A percentile compares a stretch with the other conserved stretches of the same genome.
These are phyloP conservation scores for Umimayanthus kanabou DNA, from an alignment of 92 coral and sea anemone genomes.

Conservation along the genomic window DNA sequence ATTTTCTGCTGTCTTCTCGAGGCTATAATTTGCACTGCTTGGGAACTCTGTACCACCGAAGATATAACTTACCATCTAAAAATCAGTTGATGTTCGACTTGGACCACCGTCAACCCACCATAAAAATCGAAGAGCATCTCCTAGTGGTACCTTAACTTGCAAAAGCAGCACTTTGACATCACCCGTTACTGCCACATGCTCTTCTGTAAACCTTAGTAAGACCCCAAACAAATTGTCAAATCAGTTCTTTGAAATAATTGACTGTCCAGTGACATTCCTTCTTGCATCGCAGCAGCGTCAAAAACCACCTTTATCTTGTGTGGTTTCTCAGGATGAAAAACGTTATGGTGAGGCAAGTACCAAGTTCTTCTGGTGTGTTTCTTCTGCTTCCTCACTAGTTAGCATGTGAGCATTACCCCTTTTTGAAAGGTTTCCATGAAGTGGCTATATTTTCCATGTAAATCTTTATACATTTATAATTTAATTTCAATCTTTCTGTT, in stretches of 20 bases:
- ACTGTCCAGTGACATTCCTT: conserved; percentile 40
- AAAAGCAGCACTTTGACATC: conserved; percentile 38
- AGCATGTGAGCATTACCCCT: conserved; percentile 39
- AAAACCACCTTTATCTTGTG: conserved; percentile 40
- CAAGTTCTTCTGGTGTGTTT: conserved; percentile 8
- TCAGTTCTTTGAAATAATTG: conserved; percentile 37
- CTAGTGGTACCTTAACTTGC: conserved; percentile 46
- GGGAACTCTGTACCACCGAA: conserved; percentile 26
- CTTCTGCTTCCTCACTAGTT: background rate
- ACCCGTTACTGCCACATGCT: conserved; percentile 31
- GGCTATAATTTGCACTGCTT: conserved; percentile 57
- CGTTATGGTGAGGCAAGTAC: too few relatives aligned
- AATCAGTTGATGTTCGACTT: conserved; percentile 43
- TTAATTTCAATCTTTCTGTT: background rate
- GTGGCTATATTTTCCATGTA: conserved; percentile 25
- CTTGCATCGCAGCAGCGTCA: conserved; percentile 37
- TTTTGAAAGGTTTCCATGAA: conserved; percentile 20
- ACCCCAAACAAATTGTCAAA: conserved; percentile 46
- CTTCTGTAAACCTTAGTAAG: conserved; percentile 30
- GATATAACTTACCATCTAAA: conserved; percentile 61
- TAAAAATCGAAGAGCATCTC: conserved; percentile 50
- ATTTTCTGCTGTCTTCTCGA: conserved; percentile 59
- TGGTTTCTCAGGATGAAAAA: conserved; percentile 18
- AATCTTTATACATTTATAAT: conserved; percentile 21
- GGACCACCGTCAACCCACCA: conserved; percentile 45